Evolutionary conservation across 2,797 vertebrate genomes (phyloP), one percentile per base, ranked within the genome.

Genomic region (Galagoides demidoff): DNA sequence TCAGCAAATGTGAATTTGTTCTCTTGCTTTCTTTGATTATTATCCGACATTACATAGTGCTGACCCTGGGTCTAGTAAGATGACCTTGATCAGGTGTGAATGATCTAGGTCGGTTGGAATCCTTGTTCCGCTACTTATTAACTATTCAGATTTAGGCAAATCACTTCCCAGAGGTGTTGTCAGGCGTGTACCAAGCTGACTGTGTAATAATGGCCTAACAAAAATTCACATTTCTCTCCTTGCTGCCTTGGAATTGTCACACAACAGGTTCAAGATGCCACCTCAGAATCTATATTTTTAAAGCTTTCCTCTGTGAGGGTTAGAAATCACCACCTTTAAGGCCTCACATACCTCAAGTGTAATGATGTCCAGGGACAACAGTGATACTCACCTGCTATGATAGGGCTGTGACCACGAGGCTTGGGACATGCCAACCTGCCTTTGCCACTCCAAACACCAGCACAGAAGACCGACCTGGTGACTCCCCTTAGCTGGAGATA

Each of bases 11-110:
- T 0, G 37, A 77, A 45, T 55, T 39, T 73, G 3, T 87, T 87
- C 70, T 73, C 70, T 73, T n/a, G 17, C n/a, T 79, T 34, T 31
- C 71, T 86, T 85, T 78, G 66, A 82, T 55, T 64, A 92, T 83
- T 66, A 81, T 34, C 27, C 49, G n/a, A 85, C 13, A n/a, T 59
- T 49, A 37, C 3, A 22, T 22, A 63, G 57, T 73, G 29, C 89
- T 92, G 70, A 79, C 10, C 34, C 59, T 37, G 22, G 31, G 19
- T 61, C 79, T 61, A 34, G 23, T 14, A 43, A 34, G 59, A 89
- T 8, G 29, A 64, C 13, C 27, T 88, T 43, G 57, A 0, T 29
- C 39, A 79, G 37, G 4, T 39, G 9, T 13, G 49, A 85, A 71
- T 63, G 43, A 71, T 3, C 6, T 57, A 82, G 55, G 27, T 83